These are phyloP conservation scores for Marronus borbonicus DNA, from an alignment of 2,888 invertebrate species.

Conservation along the genomic window DNA sequence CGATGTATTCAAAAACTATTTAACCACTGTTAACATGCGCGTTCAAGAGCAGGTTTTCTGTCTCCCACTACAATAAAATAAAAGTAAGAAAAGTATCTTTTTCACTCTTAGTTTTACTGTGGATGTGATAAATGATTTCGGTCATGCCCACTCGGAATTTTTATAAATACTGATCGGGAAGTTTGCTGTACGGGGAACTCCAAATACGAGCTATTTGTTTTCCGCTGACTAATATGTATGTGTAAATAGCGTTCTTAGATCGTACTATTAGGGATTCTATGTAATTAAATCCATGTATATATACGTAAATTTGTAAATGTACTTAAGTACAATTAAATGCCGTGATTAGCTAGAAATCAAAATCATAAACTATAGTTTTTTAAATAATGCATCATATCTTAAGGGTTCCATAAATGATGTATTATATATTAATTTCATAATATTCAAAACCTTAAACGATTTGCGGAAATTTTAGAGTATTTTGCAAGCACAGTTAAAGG, in stretches of 20 bases:
- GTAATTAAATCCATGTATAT: background rate
- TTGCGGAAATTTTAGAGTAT: too few relatives aligned
- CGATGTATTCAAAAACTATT: slow-evolving; percentile 41
- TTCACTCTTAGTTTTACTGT: slow-evolving; percentile 9
- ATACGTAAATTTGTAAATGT: background rate
- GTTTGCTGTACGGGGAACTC: background rate
- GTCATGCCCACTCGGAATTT: background rate
- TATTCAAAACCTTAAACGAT: too few relatives aligned
- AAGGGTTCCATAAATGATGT: too few relatives aligned
- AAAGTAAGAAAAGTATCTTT: slow-evolving; percentile 27
- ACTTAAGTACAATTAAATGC: background rate
- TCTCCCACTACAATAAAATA: slow-evolving; percentile 29
- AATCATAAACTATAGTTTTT: too few relatives aligned
- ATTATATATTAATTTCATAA: too few relatives aligned
- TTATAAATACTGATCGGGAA: slow-evolving; percentile 8
- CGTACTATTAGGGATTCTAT: background rate
- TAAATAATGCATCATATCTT: too few relatives aligned
- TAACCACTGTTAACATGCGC: slow-evolving; percentile 25
- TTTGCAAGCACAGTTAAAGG: too few relatives aligned
- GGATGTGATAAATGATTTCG: slow-evolving; percentile 11
- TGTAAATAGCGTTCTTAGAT: background rate
- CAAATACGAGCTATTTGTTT: slow-evolving; percentile 4
- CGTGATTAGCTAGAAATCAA: too few relatives aligned
- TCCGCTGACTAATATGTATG: slow-evolving; percentile 13
- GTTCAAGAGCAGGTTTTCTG: slow-evolving; percentile 41